Conservation (phyloP, 2,888 invertebrate genomes). For the Callyntrura sp. region DNA sequence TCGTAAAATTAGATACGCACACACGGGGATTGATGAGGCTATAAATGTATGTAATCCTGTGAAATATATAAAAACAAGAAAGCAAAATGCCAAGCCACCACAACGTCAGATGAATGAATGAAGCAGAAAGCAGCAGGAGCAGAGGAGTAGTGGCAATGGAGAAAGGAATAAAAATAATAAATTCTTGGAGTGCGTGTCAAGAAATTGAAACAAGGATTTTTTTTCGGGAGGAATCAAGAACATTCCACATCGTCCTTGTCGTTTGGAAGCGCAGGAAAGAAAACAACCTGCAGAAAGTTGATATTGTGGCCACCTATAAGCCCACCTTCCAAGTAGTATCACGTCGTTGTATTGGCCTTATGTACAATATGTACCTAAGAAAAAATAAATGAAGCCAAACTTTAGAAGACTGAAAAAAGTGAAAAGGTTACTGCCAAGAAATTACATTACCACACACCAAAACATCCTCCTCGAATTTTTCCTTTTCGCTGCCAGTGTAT, state of each 20-base stretch:
- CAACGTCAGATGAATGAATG: slow-evolving; percentile 18
- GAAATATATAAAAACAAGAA: slow-evolving; percentile 47
- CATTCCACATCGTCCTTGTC: background rate
- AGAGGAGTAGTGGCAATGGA: slow-evolving; percentile 1
- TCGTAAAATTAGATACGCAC: slow-evolving; percentile 65
- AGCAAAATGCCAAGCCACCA: slow-evolving; percentile 1
- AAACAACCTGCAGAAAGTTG: background rate
- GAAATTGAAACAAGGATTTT: slow-evolving; percentile 74
- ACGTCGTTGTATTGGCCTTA: too few species aligned
- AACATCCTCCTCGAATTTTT: background rate
- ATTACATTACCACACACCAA: background rate
- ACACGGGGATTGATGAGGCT: slow-evolving; percentile 70
- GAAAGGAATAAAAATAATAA: slow-evolving; percentile 54
- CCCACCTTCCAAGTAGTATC: too few species aligned
- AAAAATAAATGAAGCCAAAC: slow-evolving; percentile 1
- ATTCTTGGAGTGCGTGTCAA: slow-evolving; percentile 69
- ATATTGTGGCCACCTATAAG: background rate
- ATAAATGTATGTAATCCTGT: slow-evolving; percentile 55
- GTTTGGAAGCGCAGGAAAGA: background rate
- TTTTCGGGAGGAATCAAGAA: slow-evolving; percentile 43
- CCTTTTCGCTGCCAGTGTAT: background rate
- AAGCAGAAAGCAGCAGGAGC: background rate
- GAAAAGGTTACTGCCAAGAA: slow-evolving; percentile 17
- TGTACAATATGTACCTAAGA: too few species aligned
- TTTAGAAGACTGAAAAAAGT: background rate